Evolutionary conservation across 1,140 invertebrate genomes (phyloP).

Genomic region (Pachypsylla venusta): DNA sequence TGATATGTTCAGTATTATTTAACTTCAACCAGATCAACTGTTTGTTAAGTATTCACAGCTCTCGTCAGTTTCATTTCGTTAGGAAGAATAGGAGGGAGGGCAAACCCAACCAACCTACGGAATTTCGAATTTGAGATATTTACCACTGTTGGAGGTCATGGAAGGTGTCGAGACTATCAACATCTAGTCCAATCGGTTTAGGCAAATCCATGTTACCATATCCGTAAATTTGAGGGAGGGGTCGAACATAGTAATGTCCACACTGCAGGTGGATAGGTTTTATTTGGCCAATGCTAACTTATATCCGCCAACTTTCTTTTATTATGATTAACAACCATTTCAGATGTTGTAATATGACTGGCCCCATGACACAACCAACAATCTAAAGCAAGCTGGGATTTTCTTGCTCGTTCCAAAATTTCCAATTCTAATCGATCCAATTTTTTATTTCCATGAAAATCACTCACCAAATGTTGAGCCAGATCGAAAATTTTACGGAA

Average conservation of each 20-base stretch:
- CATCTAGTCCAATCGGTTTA: neutral
- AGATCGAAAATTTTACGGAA: conserved; percentile 38
- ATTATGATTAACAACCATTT: conserved; percentile 36
- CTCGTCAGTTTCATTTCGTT: no score
- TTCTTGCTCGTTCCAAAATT: conserved; percentile 35
- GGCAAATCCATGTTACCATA: neutral
- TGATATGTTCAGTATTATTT: no score
- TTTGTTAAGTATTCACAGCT: no score
- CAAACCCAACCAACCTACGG: no score
- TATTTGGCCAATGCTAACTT: neutral
- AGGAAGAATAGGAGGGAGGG: no score
- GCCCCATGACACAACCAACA: conserved; percentile 35
- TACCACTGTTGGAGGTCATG: conserved; percentile 16
- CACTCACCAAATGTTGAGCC: conserved; percentile 35
- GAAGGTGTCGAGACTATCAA: conserved; percentile 8
- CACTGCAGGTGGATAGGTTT: neutral
- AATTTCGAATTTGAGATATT: neutral
- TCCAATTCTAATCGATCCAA: conserved; percentile 37
- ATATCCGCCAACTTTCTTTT: conserved; percentile 36
- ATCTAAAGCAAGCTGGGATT: conserved; percentile 32
- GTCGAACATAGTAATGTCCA: neutral
- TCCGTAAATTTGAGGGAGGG: neutral
- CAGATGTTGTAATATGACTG: conserved; percentile 35
- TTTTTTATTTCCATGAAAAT: conserved; percentile 30
- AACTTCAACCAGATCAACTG: no score